Evolutionary conservation across 2,113 vertebrate genomes (phyloP).

Genomic region (Platichthys stellatus): DNA sequence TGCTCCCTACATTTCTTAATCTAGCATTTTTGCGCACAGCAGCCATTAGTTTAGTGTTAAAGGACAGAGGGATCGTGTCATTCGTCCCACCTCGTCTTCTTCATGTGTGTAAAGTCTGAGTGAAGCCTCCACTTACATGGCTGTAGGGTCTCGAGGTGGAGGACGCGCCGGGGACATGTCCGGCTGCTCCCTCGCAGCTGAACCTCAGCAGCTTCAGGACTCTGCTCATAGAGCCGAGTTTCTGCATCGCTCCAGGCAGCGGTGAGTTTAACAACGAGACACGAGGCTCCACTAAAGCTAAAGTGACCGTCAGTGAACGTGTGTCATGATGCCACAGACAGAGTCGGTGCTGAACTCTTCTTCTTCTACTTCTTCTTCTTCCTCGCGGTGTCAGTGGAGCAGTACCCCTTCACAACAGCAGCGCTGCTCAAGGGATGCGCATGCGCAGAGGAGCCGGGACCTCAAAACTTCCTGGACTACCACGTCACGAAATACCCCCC

Average conservation of each 20-base stretch:
- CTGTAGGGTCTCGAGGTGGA: conserved; percentile 53
- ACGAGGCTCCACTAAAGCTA: background rate
- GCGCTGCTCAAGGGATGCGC: background rate
- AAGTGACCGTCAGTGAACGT: background rate
- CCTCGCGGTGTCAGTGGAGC: too few relatives aligned
- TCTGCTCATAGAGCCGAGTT: conserved; percentile 45
- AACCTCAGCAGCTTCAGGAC: conserved; percentile 66
- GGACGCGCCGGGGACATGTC: conserved; percentile 13
- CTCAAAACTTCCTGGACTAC: background rate
- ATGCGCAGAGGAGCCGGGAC: conserved; percentile 10
- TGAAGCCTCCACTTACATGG: conserved; percentile 70
- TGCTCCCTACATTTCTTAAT: too few relatives aligned
- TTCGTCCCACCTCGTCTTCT: too few relatives aligned
- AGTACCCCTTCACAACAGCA: background rate
- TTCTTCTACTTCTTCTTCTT: too few relatives aligned
- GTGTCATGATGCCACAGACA: background rate
- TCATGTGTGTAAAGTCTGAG: background rate
- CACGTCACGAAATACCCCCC: background rate
- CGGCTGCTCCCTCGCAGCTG: conserved; percentile 47
- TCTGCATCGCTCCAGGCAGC: conserved; percentile 69
- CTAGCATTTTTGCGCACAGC: background rate
- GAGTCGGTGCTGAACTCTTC: background rate
- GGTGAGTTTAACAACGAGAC: background rate
- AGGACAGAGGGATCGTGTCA: background rate
- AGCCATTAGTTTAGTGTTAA: background rate